phyloP scores from a whole-genome alignment of 2,888 invertebrate species.

The Idaea straminata region DNA sequence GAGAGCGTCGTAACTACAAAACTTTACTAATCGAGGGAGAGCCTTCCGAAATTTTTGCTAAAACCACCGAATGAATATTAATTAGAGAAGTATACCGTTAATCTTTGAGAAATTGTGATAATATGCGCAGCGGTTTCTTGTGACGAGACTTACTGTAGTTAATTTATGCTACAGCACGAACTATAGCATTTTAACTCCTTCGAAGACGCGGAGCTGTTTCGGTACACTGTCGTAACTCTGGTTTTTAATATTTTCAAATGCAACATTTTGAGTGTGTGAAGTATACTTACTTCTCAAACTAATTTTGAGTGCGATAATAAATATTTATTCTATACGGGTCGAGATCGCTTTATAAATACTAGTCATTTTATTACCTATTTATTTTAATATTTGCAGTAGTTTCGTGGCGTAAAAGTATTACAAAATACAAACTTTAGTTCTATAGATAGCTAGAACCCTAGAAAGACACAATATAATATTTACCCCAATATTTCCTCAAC shows the following conservation, averaged over 20 bases:
- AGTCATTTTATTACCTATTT: no score
- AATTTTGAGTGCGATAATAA: neutral
- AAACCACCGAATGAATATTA: slow-evolving; percentile 61
- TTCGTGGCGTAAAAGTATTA: no score
- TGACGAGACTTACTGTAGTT: slow-evolving; percentile 61
- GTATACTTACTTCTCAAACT: neutral
- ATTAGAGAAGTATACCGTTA: slow-evolving; percentile 67
- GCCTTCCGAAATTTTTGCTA: slow-evolving; percentile 35
- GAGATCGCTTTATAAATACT: no score
- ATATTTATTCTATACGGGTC: no score
- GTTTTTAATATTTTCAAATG: slow-evolving; percentile 16
- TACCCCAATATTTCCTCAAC: no score
- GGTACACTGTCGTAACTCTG: slow-evolving; percentile 35
- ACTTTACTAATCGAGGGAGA: slow-evolving; percentile 56
- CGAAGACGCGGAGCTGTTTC: slow-evolving; percentile 42
- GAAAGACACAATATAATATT: no score
- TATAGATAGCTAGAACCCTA: no score
- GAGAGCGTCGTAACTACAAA: slow-evolving; percentile 14
- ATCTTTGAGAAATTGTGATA: slow-evolving; percentile 75
- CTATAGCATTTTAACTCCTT: slow-evolving; percentile 80
- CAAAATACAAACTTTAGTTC: no score
- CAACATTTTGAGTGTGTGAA: neutral
- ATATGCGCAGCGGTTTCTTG: slow-evolving; percentile 75
- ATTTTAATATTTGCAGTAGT: no score
- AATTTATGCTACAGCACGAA: slow-evolving; percentile 78